Base-by-base conservation (phyloP, 2,113 vertebrate species). In the Pycnonotus jocosus region DNA sequence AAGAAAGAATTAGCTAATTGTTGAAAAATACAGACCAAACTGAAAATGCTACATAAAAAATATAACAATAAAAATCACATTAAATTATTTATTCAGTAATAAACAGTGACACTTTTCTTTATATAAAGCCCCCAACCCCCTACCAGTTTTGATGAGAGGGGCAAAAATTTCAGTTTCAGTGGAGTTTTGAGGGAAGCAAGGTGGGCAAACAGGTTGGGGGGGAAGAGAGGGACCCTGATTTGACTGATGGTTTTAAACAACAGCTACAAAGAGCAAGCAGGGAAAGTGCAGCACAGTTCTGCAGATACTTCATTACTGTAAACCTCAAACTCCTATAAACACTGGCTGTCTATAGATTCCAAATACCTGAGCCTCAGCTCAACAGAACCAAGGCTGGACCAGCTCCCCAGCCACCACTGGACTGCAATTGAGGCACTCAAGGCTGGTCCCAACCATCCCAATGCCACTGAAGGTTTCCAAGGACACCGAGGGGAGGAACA, bases 81-180 rank as follows among this genome's bases (percentile, higher is more conserved):
- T 98, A 97, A 97, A 95, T 97, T 98, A 98, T 98, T 98, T 97
- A 98, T 98, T 98, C 94, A 97, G 90, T 85, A 97, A 96, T 94
- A 97, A 96, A 94, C 96, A 97, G 88, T 64, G 51, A 95, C 64
- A 84, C 27, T 92, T 89, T 82, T 86, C 86, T 97, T 94, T 90
- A 92, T 87, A 97, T 94, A 98, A 94, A 88, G 51, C 20, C 20
- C 47, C 19, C 50, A 27, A 13, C 7, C 28, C 28, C 30, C 62
- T 3, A 89, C 68, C 80, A 95, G 23, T 92, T 91, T 79, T 71
- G 61, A 93, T 62, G 37, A 51, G 42, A 72, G 33, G 12, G 28
- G 20, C 30, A 84, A 91, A 89, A 40, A 72, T 30, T 89, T 80
- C 50, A 62, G 47, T 30, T 89, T 80, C 50, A 62, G 47, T 48